Conservation (phyloP, 2,888 invertebrate genomes). For the Drosophila colorata region DNA sequence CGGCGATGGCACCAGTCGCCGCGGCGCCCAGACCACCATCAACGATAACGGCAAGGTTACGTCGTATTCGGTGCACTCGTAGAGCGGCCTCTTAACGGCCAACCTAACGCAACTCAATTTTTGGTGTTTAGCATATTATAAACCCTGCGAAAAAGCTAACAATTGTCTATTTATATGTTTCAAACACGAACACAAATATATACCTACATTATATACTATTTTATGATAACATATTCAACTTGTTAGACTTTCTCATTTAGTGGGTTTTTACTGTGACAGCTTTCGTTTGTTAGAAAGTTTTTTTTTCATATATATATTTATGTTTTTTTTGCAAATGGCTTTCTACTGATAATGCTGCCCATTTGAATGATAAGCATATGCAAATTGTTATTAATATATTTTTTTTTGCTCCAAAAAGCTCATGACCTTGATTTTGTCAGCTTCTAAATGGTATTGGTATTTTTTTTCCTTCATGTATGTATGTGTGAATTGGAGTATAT, state of each 20-base stretch:
- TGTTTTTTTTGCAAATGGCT: constrained; percentile 7
- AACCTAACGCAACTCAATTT: constrained; percentile 5
- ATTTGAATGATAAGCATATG: constrained; percentile 35
- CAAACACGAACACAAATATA: constrained; percentile 20
- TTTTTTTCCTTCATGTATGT: not conserved
- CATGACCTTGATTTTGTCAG: constrained; percentile 62
- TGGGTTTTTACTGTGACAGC: constrained; percentile 36
- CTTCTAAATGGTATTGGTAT: constrained; percentile 2
- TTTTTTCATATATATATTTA: not conserved
- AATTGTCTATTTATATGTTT: constrained; percentile 43
- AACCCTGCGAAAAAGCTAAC: constrained; percentile 16
- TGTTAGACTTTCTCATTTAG: constrained; percentile 44
- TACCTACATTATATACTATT: constrained; percentile 25
- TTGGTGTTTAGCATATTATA: constrained; percentile 45
- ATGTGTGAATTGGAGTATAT: not conserved
- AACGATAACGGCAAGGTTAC: constrained; percentile 91
- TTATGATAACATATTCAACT: constrained; percentile 22
- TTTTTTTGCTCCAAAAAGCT: constrained; percentile 15
- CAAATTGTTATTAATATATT: constrained; percentile 20
- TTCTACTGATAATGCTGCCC: constrained; percentile 29
- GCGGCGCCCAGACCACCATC: constrained; percentile 88
- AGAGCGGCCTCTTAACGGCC: constrained; percentile 47
- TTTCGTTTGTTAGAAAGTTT: constrained; percentile 66
- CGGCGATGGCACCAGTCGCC: constrained; percentile 87
- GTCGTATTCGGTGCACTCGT: constrained; percentile 86